These are phyloP conservation scores for Danaus chrysippus DNA, from an alignment of 2,888 invertebrate species.

Conservation along the genomic window DNA sequence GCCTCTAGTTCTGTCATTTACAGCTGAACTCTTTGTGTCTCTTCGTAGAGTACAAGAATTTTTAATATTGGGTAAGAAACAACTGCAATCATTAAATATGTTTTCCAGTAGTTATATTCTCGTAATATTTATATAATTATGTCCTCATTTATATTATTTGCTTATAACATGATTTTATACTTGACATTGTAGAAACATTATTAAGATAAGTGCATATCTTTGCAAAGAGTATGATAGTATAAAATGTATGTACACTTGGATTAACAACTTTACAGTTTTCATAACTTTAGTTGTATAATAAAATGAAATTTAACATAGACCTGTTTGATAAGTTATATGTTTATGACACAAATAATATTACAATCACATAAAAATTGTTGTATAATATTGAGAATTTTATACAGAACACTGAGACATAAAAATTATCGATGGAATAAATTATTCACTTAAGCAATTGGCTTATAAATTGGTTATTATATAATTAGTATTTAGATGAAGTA, in stretches of 20 bases:
- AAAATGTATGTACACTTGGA: neutral
- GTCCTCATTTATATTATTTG: too few species aligned
- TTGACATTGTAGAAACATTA: constrained; percentile 25
- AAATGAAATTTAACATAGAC: neutral
- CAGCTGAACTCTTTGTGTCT: constrained; percentile 76
- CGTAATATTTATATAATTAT: too few species aligned
- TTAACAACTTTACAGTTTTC: neutral
- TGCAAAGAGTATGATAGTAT: constrained; percentile 21
- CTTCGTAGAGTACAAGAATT: constrained; percentile 63
- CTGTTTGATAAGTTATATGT: too few species aligned
- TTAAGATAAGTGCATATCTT: constrained; percentile 24
- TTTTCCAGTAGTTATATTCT: too few species aligned
- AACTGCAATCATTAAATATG: neutral
- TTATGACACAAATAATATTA: too few species aligned
- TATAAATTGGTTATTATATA: too few species aligned
- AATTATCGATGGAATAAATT: too few species aligned
- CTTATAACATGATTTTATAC: constrained; percentile 9
- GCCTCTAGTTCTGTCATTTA: constrained; percentile 75
- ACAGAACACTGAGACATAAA: too few species aligned
- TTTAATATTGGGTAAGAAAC: constrained; percentile 53
- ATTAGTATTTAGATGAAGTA: too few species aligned
- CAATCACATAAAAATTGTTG: too few species aligned
- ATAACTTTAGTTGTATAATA: constrained; percentile 1
- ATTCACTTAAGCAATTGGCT: too few species aligned
- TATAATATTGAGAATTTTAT: too few species aligned